Evolutionary conservation across 2,888 invertebrate species (phyloP).

Genomic region (Lepidocyrtinus sp.): DNA sequence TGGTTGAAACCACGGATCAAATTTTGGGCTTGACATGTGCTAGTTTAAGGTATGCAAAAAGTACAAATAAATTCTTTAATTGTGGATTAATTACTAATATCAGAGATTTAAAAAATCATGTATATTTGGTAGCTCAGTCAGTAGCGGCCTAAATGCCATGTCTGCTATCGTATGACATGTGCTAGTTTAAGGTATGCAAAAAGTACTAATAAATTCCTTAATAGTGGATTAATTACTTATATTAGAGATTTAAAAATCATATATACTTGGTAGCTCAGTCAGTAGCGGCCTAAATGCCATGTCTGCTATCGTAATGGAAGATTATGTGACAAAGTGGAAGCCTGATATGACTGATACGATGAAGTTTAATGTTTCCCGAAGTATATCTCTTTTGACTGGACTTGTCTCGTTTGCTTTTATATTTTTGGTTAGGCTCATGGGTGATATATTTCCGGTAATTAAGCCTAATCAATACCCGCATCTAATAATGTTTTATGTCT

Average conservation of each 20-base stretch:
- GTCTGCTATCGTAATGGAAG: slow-evolving; percentile 60
- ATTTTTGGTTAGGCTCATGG: slow-evolving; percentile 63
- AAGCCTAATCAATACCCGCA: neutral
- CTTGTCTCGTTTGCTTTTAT: slow-evolving; percentile 55
- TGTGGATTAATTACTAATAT: too few relatives aligned
- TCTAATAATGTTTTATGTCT: neutral
- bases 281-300: slow-evolving; percentile 62
- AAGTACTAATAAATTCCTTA: too few relatives aligned
- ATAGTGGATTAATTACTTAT: too few relatives aligned
- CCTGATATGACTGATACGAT: slow-evolving; percentile 42
- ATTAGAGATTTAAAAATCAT: neutral
- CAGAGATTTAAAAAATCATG: neutral
- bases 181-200: slow-evolving; percentile 46
- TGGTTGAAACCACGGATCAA: too few relatives aligned
- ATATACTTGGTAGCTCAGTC: slow-evolving; percentile 42
- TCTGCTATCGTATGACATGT: slow-evolving; percentile 53
- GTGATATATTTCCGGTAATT: slow-evolving; percentile 54
- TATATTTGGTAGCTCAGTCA: slow-evolving; percentile 47
- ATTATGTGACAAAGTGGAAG: slow-evolving; percentile 47
- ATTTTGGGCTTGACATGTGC: slow-evolving; percentile 56
- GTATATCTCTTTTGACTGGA: slow-evolving; percentile 49
- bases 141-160: slow-evolving; percentile 61
- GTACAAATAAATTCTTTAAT: too few relatives aligned
- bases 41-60: slow-evolving; percentile 41
- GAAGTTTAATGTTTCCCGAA: slow-evolving; percentile 50